Conservation (phyloP, 1,140 invertebrate genomes). For the Mercenaria mercenaria region DNA sequence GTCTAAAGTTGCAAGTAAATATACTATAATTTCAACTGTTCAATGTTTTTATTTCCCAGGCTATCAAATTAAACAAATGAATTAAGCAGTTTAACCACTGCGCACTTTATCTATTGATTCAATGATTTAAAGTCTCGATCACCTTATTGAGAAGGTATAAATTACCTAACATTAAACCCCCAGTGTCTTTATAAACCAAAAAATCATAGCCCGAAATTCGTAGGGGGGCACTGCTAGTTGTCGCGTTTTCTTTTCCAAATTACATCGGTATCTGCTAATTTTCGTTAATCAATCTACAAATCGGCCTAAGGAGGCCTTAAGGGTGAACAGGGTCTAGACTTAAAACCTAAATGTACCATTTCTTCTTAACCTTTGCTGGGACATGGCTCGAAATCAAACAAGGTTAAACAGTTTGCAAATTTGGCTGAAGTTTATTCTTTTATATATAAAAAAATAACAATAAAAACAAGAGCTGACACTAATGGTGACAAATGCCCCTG, state of each 20-base stretch:
- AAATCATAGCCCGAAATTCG: not conserved
- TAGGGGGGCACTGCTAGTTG: not conserved
- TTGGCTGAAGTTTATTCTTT: too few relatives aligned
- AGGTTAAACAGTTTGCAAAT: too few relatives aligned
- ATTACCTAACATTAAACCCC: not conserved
- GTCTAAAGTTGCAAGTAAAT: too few relatives aligned
- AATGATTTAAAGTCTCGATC: not conserved
- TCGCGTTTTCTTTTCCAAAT: not conserved
- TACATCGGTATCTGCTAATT: not conserved
- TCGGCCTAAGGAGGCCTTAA: not conserved
- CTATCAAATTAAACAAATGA: slow-evolving; percentile 23
- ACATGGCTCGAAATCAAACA: not conserved
- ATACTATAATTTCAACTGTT: not conserved
- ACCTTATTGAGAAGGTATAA: not conserved
- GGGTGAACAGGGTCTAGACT: not conserved
- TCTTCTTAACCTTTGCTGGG: too few relatives aligned
- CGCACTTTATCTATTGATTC: slow-evolving; percentile 10
- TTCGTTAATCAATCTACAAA: not conserved
- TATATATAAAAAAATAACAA: too few relatives aligned
- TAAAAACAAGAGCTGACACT: too few relatives aligned
- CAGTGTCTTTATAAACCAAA: not conserved
- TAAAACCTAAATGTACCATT: too few relatives aligned
- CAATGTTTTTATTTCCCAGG: not conserved
- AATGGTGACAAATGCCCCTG: too few relatives aligned
- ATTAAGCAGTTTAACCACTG: not conserved